phyloP scores from a whole-genome alignment of 2,113 vertebrate genomes.

The Melanocharis versteri region DNA sequence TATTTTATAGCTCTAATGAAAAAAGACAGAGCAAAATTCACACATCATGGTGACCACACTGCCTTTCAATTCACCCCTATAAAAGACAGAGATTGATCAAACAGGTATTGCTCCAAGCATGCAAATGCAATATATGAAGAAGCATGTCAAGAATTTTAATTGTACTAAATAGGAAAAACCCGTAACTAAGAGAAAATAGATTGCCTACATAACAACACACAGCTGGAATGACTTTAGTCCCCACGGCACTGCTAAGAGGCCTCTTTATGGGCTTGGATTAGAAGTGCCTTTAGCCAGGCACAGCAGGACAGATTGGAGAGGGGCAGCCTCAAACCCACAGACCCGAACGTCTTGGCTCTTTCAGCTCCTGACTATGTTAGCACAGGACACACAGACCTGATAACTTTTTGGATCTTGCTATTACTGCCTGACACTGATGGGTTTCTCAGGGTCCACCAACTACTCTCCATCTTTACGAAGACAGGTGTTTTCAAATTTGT shows the following conservation, averaged over 20 bases:
- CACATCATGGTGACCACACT: neutral
- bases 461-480: neutral
- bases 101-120: neutral
- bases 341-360: rapidly evolving
- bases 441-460: neutral
- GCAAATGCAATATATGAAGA: neutral
- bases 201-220: neutral
- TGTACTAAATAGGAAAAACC: neutral
- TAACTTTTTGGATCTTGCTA: neutral
- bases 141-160: slow-evolving; percentile 44
- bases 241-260: neutral
- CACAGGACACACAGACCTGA: neutral
- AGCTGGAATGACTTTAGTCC: slow-evolving; percentile 45
- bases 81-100: neutral
- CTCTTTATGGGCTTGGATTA: slow-evolving; percentile 14
- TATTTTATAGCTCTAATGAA: slow-evolving; percentile 42
- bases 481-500: rapidly evolving
- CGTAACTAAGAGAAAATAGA: slow-evolving; percentile 6
- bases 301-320: neutral
- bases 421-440: neutral
- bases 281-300: neutral
- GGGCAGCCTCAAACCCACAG: neutral
- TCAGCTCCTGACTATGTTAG: neutral
- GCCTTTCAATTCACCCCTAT: neutral
- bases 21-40: slow-evolving; percentile 32